phyloP scores from a whole-genome alignment of 2,797 vertebrate species.

The Loriculus beryllinus region DNA sequence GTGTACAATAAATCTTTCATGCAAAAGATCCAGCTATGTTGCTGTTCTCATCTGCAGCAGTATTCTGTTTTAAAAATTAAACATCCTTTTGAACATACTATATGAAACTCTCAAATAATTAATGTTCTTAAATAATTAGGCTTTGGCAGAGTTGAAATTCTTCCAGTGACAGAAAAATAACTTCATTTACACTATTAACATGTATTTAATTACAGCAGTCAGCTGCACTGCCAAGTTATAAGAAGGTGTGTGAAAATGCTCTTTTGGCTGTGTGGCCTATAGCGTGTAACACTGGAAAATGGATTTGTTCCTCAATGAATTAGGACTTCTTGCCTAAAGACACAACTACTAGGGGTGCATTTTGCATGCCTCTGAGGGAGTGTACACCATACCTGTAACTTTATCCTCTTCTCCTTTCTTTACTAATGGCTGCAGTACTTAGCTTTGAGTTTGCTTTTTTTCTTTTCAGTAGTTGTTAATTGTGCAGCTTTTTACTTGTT shows the following conservation, averaged over 20 bases:
- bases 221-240: background rate
- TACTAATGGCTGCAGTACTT: background rate
- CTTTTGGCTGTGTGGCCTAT: background rate
- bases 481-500: background rate
- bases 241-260: background rate
- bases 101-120: background rate
- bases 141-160: background rate
- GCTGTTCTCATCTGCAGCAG: background rate
- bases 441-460: background rate
- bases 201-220: background rate
- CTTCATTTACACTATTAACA: background rate
- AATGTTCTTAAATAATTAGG: background rate
- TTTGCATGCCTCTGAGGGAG: background rate
- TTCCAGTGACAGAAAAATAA: background rate
- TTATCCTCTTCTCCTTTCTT: background rate
- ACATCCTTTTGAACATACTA: background rate
- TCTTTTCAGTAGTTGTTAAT: background rate
- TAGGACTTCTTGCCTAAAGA: constrained; percentile 42
- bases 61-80: background rate
- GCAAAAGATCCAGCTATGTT: background rate
- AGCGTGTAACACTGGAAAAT: background rate
- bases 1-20: background rate
- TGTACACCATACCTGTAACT: background rate
- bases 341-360: background rate
- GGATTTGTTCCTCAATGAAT: constrained; percentile 31